Conservation (phyloP, 2,888 invertebrate genomes). For the Eubasilissa splendida region DNA sequence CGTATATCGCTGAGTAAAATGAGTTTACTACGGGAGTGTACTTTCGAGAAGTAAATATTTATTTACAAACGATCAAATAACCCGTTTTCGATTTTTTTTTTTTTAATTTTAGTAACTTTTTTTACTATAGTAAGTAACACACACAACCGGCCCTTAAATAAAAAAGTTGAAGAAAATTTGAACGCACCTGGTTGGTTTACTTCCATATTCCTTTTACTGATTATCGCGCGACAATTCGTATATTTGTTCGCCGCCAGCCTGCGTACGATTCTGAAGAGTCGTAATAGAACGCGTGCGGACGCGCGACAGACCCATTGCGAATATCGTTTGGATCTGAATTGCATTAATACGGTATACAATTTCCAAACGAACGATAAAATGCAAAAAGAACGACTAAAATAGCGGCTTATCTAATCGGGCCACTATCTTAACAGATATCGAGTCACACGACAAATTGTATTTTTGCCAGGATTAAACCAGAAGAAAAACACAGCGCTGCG, state of each 20-base stretch:
- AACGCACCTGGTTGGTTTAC: constrained; percentile 9
- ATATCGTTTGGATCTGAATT: background rate
- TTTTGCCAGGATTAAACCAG: background rate
- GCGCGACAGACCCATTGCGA: constrained; percentile 28
- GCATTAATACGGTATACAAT: background rate
- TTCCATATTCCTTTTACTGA: background rate
- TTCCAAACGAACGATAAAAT: background rate
- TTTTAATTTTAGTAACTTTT: too few relatives aligned
- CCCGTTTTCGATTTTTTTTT: too few relatives aligned
- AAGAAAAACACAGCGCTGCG: background rate
- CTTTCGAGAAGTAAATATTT: too few relatives aligned
- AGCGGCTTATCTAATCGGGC: constrained; percentile 24
- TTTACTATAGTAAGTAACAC: too few relatives aligned
- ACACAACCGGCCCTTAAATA: too few relatives aligned
- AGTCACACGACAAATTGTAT: background rate
- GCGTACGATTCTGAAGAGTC: background rate
- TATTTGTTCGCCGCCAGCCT: background rate
- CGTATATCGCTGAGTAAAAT: too few relatives aligned
- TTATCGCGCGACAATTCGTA: background rate
- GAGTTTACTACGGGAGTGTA: too few relatives aligned
- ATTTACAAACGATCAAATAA: too few relatives aligned
- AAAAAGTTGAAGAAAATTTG: too few relatives aligned
- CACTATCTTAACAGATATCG: background rate
- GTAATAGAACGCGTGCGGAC: constrained; percentile 11
- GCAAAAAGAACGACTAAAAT: too few relatives aligned